These are phyloP conservation scores for Macquaria australasica DNA, from an alignment of 2,113 vertebrate genomes.

Conservation along the genomic window DNA sequence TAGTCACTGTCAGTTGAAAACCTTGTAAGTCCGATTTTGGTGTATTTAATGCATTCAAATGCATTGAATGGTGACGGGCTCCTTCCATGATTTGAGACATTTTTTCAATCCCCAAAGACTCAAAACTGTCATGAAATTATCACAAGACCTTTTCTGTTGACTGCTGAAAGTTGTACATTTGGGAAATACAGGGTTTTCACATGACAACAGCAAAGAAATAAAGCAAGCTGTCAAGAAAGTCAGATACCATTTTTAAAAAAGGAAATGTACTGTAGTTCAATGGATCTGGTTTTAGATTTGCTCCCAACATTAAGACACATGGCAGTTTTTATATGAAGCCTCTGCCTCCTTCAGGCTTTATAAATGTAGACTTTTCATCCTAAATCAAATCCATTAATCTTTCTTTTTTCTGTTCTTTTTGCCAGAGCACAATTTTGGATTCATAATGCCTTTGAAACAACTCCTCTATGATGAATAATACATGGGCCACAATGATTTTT, in stretches of 20 bases:
- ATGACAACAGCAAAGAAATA: neutral
- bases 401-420: slow-evolving; percentile 41
- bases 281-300: neutral
- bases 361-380: slow-evolving; percentile 22
- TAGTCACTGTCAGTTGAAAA: neutral
- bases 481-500: slow-evolving; percentile 49
- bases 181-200: neutral
- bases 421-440: slow-evolving; percentile 30
- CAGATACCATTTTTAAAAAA: neutral
- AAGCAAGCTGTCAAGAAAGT: neutral
- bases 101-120: neutral
- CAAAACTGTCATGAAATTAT: neutral
- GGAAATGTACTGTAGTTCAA: neutral
- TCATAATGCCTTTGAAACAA: slow-evolving; percentile 59
- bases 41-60: neutral
- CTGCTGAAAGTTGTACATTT: neutral
- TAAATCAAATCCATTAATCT: slow-evolving; percentile 63
- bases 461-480: slow-evolving; percentile 70
- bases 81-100: neutral
- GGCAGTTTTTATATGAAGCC: neutral
- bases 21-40: neutral
- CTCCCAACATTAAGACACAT: neutral
- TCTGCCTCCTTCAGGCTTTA: neutral
- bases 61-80: neutral
- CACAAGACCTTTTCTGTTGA: neutral